Conservation (phyloP, 2,113 vertebrate species). For the Alouatta palliata region DNA sequence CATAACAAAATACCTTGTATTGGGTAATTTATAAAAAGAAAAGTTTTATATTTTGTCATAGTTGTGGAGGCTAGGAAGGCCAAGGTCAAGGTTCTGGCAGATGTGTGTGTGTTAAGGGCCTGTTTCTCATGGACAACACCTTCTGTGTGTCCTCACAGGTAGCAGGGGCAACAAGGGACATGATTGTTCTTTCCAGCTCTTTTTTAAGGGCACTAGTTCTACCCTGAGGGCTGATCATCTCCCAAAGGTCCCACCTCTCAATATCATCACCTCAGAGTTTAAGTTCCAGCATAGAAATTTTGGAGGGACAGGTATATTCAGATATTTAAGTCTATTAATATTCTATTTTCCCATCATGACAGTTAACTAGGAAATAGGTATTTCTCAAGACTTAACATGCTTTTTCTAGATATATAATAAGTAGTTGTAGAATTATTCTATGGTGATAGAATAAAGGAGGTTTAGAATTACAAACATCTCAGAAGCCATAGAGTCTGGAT, state of each 20-base stretch:
- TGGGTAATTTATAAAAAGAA: not conserved
- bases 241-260: not conserved
- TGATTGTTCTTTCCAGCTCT: not conserved
- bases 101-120: not conserved
- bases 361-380: not conserved
- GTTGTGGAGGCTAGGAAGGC: not conserved
- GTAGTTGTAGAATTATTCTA: not conserved
- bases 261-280: not conserved
- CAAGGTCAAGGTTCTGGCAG: not conserved
- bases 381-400: not conserved
- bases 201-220: not conserved
- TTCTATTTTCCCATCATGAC: not conserved
- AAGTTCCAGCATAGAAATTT: not conserved
- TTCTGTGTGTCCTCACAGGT: not conserved
- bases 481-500: not conserved
- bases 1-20: not conserved
- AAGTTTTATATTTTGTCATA: not conserved
- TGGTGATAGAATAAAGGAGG: not conserved
- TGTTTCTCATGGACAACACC: not conserved
- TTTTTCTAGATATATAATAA: not conserved
- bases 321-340: not conserved
- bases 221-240: not conserved
- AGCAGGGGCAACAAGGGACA: not conserved
- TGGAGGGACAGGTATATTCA: not conserved
- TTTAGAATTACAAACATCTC: not conserved